phyloP scores from a whole-genome alignment of 2,113 vertebrate genomes.

The Laticauda laticaudata region DNA sequence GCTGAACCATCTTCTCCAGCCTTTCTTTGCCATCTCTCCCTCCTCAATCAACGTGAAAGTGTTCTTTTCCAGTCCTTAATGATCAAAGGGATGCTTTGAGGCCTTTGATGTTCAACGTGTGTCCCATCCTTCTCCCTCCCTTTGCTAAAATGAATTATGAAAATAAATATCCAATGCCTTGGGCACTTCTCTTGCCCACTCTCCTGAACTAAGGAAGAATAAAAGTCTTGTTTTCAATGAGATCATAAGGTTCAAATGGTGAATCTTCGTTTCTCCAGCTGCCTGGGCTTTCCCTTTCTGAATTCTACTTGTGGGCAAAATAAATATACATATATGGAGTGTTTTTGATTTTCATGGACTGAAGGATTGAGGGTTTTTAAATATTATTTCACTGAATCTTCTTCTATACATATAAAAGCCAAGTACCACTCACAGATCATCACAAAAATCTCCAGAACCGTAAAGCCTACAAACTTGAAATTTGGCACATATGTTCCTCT shows the following conservation, averaged over 20 bases:
- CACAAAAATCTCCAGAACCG: no score
- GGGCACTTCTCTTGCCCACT: conserved; percentile 20
- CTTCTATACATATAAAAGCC: no score
- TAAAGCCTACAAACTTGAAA: no score
- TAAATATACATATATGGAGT: no score
- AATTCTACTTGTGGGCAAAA: background rate
- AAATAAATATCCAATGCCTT: conserved; percentile 16
- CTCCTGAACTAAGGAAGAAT: background rate
- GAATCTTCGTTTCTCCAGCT: background rate
- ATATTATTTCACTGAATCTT: background rate
- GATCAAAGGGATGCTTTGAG: conserved; percentile 58
- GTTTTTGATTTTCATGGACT: background rate
- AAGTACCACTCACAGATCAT: no score
- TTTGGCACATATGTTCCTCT: no score
- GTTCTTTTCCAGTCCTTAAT: conserved; percentile 44
- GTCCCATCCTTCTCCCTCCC: conserved; percentile 31
- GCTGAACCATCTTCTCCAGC: background rate
- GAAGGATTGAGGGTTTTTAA: background rate
- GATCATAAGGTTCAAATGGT: background rate
- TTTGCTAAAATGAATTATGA: conserved; percentile 20
- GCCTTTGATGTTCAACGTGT: conserved; percentile 43
- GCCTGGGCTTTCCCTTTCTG: background rate
- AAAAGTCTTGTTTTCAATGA: background rate
- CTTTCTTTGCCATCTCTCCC: conserved; percentile 1
- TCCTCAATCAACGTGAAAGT: background rate